Percentiles rank a stretch among this genome's conserved stretches.
Conservation (phyloP, 2,888 invertebrate genomes). For the Myopa testacea region DNA sequence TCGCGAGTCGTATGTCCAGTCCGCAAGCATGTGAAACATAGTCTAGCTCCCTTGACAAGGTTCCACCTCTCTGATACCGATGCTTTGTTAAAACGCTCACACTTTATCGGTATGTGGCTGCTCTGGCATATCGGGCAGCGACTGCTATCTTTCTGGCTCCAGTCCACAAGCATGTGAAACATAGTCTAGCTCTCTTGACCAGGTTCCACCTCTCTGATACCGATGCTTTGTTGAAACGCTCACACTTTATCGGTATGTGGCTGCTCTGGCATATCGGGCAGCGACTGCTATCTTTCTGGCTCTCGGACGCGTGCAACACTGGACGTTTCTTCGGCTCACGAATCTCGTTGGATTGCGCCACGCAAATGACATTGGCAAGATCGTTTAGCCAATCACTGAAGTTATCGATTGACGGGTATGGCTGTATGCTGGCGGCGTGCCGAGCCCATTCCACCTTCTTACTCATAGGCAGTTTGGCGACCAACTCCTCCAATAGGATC, state of each 20-base stretch:
- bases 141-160: no score
- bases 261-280: background rate
- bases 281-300: background rate
- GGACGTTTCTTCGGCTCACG: slow-evolving; percentile 2
- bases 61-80: no score
- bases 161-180: background rate
- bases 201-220: slow-evolving; percentile 5
- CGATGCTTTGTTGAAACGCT: background rate
- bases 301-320: slow-evolving; percentile 2
- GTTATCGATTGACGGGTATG: background rate
- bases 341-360: background rate
- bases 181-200: slow-evolving; percentile 2
- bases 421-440: background rate
- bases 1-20: background rate
- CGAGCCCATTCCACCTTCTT: slow-evolving; percentile 8
- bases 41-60: no score
- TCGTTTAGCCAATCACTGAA: slow-evolving; percentile 7
- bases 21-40: no score
- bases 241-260: background rate
- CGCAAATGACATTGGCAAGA: background rate
- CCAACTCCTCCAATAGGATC: background rate
- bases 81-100: no score
- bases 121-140: no score
- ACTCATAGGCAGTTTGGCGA: background rate
- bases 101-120: no score